phyloP scores from a whole-genome alignment of 2,888 invertebrate species.

The Caenorhabditis sp. region DNA sequence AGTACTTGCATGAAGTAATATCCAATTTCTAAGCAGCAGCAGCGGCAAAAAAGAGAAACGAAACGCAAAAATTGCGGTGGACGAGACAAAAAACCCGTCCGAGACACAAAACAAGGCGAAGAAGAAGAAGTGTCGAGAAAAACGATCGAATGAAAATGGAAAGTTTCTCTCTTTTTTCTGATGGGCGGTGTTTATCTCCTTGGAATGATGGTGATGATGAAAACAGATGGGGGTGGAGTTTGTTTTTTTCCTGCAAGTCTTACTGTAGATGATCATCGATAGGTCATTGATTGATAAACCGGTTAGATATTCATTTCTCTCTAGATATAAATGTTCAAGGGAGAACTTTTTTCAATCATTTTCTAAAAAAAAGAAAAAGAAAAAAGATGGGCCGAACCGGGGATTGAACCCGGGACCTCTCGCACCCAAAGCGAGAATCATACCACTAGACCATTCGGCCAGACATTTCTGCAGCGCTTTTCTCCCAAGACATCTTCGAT shows the following conservation, averaged over 20 bases:
- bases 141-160: conserved; percentile 1
- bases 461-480: no score
- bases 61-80: background rate
- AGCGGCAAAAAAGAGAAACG: no score
- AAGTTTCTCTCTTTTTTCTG: background rate
- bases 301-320: no score
- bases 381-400: conserved; percentile 38
- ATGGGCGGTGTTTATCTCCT: background rate
- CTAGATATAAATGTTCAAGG: no score
- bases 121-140: background rate
- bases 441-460: conserved; percentile 35
- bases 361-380: conserved; percentile 11
- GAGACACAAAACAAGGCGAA: background rate
- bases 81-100: background rate
- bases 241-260: background rate
- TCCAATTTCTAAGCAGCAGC: no score
- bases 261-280: background rate
- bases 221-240: background rate
- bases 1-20: no score
- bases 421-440: conserved; percentile 72
- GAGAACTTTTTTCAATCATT: no score
- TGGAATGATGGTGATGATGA: background rate
- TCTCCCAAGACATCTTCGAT: no score
- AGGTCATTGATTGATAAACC: background rate
- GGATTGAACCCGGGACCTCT: conserved; percentile 71